Conservation (phyloP, 2,888 invertebrate genomes). For the Pandemis heparana region DNA sequence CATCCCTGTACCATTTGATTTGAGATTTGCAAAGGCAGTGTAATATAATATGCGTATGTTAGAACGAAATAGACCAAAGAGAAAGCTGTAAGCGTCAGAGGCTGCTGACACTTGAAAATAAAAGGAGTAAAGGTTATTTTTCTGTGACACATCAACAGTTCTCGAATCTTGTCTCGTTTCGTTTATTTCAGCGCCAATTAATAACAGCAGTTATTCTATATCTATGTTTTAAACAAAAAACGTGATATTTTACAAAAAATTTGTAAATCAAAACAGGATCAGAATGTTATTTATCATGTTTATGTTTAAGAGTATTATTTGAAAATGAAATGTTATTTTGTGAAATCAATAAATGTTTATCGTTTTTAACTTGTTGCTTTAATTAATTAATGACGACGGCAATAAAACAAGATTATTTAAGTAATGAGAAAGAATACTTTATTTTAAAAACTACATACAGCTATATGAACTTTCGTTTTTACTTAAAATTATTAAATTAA, state of each 20-base stretch:
- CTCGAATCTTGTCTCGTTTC: no score
- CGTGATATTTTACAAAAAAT: not conserved
- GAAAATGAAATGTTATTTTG: conserved; percentile 1
- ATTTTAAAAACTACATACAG: not conserved
- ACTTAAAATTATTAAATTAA: not conserved
- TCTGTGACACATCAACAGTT: no score
- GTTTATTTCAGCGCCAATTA: no score
- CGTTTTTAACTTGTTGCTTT: not conserved
- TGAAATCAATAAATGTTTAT: conserved; percentile 35
- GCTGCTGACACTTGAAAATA: no score
- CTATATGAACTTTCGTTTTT: not conserved
- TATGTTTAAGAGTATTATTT: conserved; percentile 5
- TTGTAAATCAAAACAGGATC: no score
- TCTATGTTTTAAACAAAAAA: not conserved
- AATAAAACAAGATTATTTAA: not conserved
- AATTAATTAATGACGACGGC: not conserved
- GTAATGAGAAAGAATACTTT: not conserved
- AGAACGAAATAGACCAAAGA: no score
- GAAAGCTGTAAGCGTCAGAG: no score
- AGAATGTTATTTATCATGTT: conserved; percentile 7
- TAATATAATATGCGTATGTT: no score
- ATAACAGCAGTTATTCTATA: no score
- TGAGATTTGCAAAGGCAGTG: no score
- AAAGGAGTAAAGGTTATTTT: no score
- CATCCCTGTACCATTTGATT: no score